Base-by-base conservation (phyloP, 1,140 invertebrate genomes). In the Thaumatotibia leucotreta region DNA sequence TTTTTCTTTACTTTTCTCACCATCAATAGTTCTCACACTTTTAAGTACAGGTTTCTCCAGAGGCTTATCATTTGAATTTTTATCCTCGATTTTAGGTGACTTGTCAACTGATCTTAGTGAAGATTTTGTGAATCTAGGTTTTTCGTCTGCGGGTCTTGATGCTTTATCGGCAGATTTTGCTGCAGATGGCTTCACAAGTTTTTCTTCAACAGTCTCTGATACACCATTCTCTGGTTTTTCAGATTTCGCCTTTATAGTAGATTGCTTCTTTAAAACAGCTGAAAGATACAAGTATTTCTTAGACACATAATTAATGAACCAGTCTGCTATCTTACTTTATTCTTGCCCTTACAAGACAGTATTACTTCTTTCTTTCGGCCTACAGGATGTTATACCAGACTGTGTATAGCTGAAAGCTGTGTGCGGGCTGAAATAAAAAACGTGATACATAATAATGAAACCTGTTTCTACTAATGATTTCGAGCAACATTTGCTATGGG, bases 251-350 rank as follows among this genome's bases (percentile, higher is more conserved):
- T 75, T 86, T 61, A 91, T 75, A 8, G 88, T 89, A 0, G 86
- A 23, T 65, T 91, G 88, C 67, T 89, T 89, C 66, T 85, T 89
- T 61, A 91, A 69, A 24, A 78, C 80, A 66, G 88, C 88, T 91
- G 78, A 49, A 82, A 89, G 69, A 24, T 45, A 20, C 9, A 4
- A 45, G 20, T 45, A 20, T 14, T 20, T 20, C 17, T 45, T 45
- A 45, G 35, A n/a, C 6, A 29, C 2, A 6, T 6, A 29, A 29
- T 2, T 29, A 29, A 29, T 29, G 6, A 2, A 29, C 27, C 2
- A 29, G n/a, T n/a, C n/a, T n/a, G n/a, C n/a, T n/a, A n/a, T n/a
- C n/a, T n/a, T n/a, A n/a, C n/a, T n/a, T n/a, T n/a, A n/a, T n/a
- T n/a, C n/a, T n/a, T n/a, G n/a, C n/a, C n/a, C n/a, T 29, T 29